Evolutionary conservation across 2,888 invertebrate genomes (phyloP), one percentile per base, ranked within the genome.

Genomic region (Heteromyza rotundicornis): DNA sequence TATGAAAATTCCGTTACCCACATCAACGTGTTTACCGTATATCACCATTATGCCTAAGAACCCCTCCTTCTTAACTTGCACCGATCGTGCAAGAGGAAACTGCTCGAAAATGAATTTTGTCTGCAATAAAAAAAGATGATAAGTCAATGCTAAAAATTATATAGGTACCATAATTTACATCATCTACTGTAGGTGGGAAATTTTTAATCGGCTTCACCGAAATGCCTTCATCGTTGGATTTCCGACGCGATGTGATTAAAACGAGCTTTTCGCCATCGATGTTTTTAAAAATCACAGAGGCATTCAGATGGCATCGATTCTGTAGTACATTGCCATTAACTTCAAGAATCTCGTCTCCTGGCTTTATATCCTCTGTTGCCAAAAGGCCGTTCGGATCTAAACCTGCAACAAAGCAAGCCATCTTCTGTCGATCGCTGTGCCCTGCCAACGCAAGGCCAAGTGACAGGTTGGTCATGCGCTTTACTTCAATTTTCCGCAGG

Each of bases 391-490:
- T 90, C 0, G 96, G 94, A 82, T 96, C 92, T 58, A 99, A 86
- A n/a, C 96, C 98, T 71, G 96, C 96, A 24, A 99, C 90, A 83
- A 97, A 97, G 63, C 96, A 96, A 23, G 96, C 95, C 97, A 97
- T 97, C 77, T 92, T 91, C 78, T 90, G 92, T 52, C 96, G 88
- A 84, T 98, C 96, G 77, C 92, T 89, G 85, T 98, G 96, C 0
- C 98, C 98, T 0, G 97, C 95, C 68, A 99, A 85, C 59, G 95
- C 94, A 66, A 99, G 87, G 2, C 99, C 98, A 59, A 98, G 86
- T 0, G 92, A 91, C 0, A 91, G 92, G 62, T 89, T 88, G 23
- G 88, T 86, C 27, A 90, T 89, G 58, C 93, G 88, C 77, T 90
- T 90, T 72, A 97, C 82, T 68, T 90, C 90, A 24, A 80, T 57